phyloP scores from a whole-genome alignment of 2,797 vertebrate species.

The Luscinia megarhynchos region DNA sequence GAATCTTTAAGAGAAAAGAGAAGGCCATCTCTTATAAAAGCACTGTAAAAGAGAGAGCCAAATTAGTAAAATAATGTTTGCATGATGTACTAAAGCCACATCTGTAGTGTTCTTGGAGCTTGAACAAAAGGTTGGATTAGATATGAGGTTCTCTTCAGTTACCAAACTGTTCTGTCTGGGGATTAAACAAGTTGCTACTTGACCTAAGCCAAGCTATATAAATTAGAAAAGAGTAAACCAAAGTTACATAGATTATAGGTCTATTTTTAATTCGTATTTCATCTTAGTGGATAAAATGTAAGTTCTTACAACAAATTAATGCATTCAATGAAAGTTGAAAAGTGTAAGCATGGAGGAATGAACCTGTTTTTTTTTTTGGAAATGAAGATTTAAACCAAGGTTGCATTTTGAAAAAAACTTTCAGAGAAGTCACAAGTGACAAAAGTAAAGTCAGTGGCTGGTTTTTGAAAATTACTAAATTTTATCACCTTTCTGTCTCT shows the following conservation, averaged over 20 bases:
- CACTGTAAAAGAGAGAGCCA: not conserved
- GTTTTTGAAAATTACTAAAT: not conserved
- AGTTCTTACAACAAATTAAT: not conserved
- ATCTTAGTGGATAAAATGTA: not conserved
- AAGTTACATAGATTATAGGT: not conserved
- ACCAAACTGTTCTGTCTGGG: not conserved
- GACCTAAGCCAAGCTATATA: not conserved
- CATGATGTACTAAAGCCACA: not conserved
- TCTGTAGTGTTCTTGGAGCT: not conserved
- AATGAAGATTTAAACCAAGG: not conserved
- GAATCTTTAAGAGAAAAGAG: not conserved
- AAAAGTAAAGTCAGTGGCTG: not conserved
- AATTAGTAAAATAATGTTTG: not conserved
- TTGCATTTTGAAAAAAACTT: not conserved
- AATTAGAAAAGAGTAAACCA: not conserved
- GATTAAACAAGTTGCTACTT: not conserved
- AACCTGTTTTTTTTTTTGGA: not conserved
- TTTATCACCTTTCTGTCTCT: not conserved
- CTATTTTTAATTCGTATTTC: not conserved
- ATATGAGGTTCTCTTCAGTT: not conserved
- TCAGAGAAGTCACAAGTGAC: not conserved
- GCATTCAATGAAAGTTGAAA: not conserved
- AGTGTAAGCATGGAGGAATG: not conserved
- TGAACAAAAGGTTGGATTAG: not conserved
- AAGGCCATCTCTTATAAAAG: not conserved